These are phyloP conservation scores for Pseudopleuronectes americanus DNA, from an alignment of 2,797 vertebrate genomes.

Conservation along the genomic window DNA sequence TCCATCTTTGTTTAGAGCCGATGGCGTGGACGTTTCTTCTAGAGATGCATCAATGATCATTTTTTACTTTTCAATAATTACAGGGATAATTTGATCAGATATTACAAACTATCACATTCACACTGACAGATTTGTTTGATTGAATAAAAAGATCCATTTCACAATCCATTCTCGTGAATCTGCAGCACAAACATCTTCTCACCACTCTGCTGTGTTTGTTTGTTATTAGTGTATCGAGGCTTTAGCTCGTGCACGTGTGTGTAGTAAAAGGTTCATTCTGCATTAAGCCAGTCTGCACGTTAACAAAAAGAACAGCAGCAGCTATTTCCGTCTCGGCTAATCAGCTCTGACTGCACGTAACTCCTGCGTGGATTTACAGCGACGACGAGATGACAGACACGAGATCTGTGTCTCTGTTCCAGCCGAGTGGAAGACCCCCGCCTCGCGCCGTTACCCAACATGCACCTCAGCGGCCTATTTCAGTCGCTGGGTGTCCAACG, in stretches of 20 bases:
- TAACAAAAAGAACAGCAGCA: constrained; percentile 32
- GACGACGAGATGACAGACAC: constrained; percentile 39
- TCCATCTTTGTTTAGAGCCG: too few relatives aligned
- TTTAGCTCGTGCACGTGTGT: background rate
- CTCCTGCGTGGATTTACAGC: constrained; percentile 36
- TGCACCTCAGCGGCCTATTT: constrained; percentile 68
- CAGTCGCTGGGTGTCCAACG: constrained; percentile 56
- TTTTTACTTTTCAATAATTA: too few relatives aligned
- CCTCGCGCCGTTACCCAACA: constrained; percentile 62
- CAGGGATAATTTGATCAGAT: too few relatives aligned
- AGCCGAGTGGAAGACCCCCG: constrained; percentile 52
- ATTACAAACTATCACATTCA: too few relatives aligned
- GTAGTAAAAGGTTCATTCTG: background rate
- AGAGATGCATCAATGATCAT: too few relatives aligned
- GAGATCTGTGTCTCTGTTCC: constrained; percentile 40
- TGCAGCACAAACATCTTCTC: background rate
- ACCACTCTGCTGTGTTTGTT: background rate
- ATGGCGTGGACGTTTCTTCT: too few relatives aligned
- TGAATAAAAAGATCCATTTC: too few relatives aligned
- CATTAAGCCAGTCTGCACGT: background rate
- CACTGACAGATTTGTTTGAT: too few relatives aligned
- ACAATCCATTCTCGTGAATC: background rate
- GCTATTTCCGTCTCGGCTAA: constrained; percentile 43
- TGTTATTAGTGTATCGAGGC: background rate
- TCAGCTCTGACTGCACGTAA: constrained; percentile 40